Conservation (phyloP, 2,797 vertebrate species). For the Xenops minutus region DNA sequence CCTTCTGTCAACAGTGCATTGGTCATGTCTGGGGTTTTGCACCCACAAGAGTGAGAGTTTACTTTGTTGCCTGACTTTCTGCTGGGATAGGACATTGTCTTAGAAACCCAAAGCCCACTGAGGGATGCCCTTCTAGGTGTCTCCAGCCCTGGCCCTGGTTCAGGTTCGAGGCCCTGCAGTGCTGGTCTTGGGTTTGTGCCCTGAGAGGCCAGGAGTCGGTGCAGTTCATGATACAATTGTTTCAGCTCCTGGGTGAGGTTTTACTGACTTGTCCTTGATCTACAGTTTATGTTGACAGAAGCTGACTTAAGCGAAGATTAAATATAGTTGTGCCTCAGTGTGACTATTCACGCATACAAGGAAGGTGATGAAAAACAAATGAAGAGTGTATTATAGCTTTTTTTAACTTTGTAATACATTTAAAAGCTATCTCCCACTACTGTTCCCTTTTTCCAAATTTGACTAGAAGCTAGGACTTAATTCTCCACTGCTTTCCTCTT, state of each 20-base stretch:
- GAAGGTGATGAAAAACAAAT: constrained; percentile 44
- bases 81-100: neutral
- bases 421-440: neutral
- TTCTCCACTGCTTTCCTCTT: neutral
- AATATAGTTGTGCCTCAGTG: neutral
- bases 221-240: neutral
- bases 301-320: constrained; percentile 9
- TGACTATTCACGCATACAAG: constrained; percentile 7
- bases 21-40: neutral
- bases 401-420: neutral
- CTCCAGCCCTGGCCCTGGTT: neutral
- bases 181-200: neutral
- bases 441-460: constrained; percentile 2
- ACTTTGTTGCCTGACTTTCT: neutral
- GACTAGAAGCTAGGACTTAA: neutral
- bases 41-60: neutral
- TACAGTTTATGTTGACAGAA: constrained; percentile 9
- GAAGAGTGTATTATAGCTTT: neutral
- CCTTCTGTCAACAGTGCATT: neutral
- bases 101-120: neutral
- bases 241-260: neutral
- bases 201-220: neutral
- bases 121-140: neutral
- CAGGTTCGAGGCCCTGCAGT: neutral
- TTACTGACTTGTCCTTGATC: neutral